Percentiles rank a stretch among this genome's conserved stretches.
Conservation (phyloP, 2,113 vertebrate species). For the Gallinago paraguaiae region DNA sequence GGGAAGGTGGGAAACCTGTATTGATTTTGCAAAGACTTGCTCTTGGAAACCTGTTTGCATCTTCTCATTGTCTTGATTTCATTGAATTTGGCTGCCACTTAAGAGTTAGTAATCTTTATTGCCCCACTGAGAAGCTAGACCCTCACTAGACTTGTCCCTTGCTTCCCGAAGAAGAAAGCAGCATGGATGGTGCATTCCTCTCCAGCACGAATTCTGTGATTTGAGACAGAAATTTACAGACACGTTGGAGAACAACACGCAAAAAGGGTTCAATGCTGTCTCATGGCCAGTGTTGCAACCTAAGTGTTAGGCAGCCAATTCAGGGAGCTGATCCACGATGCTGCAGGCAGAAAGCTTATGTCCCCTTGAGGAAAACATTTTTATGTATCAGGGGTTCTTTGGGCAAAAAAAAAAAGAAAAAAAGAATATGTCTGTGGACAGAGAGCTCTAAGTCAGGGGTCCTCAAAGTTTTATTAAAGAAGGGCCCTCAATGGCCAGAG, state of each 20-base stretch:
- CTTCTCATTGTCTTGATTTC: not conserved
- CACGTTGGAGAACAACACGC: not conserved
- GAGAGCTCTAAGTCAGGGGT: not conserved
- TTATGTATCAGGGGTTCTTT: not conserved
- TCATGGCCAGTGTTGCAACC: not conserved
- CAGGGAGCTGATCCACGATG: not conserved
- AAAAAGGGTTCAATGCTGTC: not conserved
- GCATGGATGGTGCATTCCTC: not conserved
- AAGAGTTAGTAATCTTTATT: not conserved
- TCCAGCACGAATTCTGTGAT: not conserved
- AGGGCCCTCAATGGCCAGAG: not conserved
- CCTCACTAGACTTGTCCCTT: not conserved
- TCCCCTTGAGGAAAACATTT: not conserved
- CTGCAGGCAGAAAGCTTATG: not conserved
- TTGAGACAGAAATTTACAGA: not conserved
- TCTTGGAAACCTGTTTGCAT: not conserved
- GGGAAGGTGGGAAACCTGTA: not conserved
- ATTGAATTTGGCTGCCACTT: not conserved
- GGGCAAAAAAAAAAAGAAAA: accelerated
- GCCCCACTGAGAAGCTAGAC: not conserved
- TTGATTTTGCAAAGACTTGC: not conserved
- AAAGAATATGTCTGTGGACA: not conserved
- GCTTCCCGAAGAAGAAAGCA: not conserved
- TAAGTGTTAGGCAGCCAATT: not conserved
- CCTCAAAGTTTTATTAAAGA: not conserved